Conservation (phyloP, 1,140 invertebrate genomes). For the Penaeus vannamei region DNA sequence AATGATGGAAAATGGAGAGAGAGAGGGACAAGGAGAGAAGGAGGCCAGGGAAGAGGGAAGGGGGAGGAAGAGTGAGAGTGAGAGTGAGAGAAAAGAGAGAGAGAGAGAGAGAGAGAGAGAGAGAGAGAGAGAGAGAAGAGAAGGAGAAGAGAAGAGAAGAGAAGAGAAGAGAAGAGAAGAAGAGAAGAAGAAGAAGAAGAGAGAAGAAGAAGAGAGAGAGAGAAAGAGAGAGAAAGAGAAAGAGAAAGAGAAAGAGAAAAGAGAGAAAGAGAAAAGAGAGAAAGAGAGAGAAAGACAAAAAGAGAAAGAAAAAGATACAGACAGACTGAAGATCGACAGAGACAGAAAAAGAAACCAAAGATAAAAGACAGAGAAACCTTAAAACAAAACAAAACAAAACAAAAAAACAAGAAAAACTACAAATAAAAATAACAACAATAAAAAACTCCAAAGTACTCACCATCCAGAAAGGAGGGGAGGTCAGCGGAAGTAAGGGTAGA, state of each 20-base stretch:
- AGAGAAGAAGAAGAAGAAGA: background rate
- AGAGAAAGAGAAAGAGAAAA: background rate
- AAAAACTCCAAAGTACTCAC: conserved; percentile 73
- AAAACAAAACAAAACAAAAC: background rate
- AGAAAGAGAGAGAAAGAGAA: background rate
- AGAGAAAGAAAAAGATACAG: background rate
- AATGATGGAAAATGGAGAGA: background rate
- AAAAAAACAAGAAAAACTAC: background rate
- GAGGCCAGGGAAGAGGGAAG: background rate
- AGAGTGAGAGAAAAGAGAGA: background rate
- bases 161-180: background rate
- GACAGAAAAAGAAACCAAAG: background rate
- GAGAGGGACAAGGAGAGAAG: background rate
- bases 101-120: background rate
- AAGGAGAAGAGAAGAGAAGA: background rate
- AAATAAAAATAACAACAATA: background rate
- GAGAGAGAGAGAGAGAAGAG: background rate
- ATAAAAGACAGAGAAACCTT: background rate
- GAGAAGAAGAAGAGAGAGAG: background rate
- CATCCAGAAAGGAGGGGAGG: conserved; percentile 83
- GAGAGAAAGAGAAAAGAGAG: conserved; percentile 25
- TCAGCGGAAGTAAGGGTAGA: conserved; percentile 76
- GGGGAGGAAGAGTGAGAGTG: background rate
- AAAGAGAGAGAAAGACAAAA: conserved; percentile 28
- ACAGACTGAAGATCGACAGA: conserved; percentile 3